Percentiles rank a stretch among this genome's conserved stretches.
phyloP scores from a whole-genome alignment of 2,888 invertebrate species.

The Hydrotaea diabolus region DNA sequence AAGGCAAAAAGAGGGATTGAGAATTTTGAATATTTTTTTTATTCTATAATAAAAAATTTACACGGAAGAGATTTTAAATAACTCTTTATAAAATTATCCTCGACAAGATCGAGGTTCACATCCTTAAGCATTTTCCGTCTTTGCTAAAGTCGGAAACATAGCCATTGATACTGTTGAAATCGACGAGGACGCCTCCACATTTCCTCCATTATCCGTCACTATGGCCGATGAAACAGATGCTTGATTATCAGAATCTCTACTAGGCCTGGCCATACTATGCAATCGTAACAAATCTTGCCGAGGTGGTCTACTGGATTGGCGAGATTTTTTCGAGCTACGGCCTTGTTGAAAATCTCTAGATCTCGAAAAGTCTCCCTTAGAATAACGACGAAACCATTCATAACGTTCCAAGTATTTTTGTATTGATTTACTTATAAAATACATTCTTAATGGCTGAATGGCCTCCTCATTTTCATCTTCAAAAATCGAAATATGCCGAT shows the following conservation, averaged over 20 bases:
- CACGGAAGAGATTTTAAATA: too few species aligned
- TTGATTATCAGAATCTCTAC: not conserved
- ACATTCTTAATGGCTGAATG: slow-evolving; percentile 64
- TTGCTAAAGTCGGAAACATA: not conserved
- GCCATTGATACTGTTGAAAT: not conserved
- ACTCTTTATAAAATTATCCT: too few species aligned
- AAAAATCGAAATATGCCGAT: slow-evolving; percentile 24
- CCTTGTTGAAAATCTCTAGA: not conserved
- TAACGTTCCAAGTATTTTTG: slow-evolving; percentile 60
- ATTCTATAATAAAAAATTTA: too few species aligned
- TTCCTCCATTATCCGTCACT: not conserved
- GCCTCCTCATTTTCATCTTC: slow-evolving; percentile 39
- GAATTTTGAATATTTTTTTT: too few species aligned
- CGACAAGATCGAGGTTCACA: too few species aligned
- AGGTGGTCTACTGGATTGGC: too few species aligned
- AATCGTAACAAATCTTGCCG: not conserved
- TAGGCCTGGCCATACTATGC: not conserved
- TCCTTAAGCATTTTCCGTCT: not conserved
- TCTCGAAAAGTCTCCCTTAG: not conserved
- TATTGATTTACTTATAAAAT: slow-evolving; percentile 59
- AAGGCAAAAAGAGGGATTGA: too few species aligned
- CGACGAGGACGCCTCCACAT: not conserved
- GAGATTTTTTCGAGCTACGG: not conserved
- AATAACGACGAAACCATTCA: slow-evolving; percentile 65
- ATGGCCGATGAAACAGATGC: not conserved